phyloP scores from a whole-genome alignment of 2,113 vertebrate genomes.

The Azemiops feae region DNA sequence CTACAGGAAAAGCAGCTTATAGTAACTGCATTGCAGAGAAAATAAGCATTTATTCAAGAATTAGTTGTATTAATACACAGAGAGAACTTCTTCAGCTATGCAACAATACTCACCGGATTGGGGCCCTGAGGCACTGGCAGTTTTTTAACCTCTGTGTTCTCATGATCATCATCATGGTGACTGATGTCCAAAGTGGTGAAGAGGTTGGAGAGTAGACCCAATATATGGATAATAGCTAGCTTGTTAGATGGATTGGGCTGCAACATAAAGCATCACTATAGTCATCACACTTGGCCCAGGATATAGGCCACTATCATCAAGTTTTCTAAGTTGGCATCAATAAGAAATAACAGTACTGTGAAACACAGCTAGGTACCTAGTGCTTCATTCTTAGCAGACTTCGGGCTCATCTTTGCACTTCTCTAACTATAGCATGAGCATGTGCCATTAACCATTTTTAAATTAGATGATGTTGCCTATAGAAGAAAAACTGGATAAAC shows the following conservation, averaged over 20 bases:
- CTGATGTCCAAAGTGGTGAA: slow-evolving; percentile 97
- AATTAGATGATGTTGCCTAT: neutral
- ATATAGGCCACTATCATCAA: neutral
- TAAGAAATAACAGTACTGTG: neutral
- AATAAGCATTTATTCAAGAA: neutral
- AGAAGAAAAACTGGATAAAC: neutral
- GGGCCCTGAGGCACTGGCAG: slow-evolving; percentile 87
- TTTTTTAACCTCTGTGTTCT: slow-evolving; percentile 86
- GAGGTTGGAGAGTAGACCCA: slow-evolving; percentile 96
- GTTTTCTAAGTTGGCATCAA: neutral
- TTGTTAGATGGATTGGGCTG: slow-evolving; percentile 98
- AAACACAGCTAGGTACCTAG: neutral
- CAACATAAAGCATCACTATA: slow-evolving; percentile 48
- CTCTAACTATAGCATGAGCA: neutral
- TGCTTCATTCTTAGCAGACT: neutral
- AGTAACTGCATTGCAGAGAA: neutral
- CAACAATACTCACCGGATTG: slow-evolving; percentile 84
- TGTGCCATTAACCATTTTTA: neutral
- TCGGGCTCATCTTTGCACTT: neutral
- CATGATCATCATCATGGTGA: slow-evolving; percentile 93
- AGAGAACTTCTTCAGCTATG: neutral
- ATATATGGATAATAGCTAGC: slow-evolving; percentile 96
- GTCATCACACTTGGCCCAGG: neutral
- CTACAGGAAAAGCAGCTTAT: neutral
- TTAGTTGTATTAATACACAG: neutral